Conservation (phyloP, 2,888 invertebrate species). For the Latheticus oryzae region DNA sequence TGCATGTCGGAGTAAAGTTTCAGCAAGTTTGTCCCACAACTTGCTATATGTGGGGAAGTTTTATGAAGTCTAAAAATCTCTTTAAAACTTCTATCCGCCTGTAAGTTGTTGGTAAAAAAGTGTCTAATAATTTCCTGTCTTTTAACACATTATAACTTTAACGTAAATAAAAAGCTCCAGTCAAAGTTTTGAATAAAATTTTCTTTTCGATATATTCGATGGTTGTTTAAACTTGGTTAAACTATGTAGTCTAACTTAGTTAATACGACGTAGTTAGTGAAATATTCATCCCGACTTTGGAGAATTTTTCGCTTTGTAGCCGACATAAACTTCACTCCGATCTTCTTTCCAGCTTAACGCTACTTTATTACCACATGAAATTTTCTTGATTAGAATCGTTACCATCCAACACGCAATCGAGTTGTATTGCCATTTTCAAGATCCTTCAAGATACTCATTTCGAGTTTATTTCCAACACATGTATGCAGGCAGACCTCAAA, state of each 20-base stretch:
- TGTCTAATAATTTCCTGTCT: conserved; percentile 49
- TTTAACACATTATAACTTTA: conserved; percentile 48
- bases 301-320: conserved; percentile 2
- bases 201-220: too few species aligned
- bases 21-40: conserved; percentile 45
- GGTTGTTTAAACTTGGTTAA: conserved; percentile 18
- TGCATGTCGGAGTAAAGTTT: conserved; percentile 46
- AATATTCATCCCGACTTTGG: conserved; percentile 19
- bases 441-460: conserved; percentile 23
- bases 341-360: too few species aligned
- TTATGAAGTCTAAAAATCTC: conserved; percentile 51
- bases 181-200: too few species aligned
- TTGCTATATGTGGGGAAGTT: conserved; percentile 47
- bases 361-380: conserved; percentile 5
- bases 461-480: conserved; percentile 22
- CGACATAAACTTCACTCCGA: too few species aligned
- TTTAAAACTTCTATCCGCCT: conserved; percentile 43
- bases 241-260: conserved; percentile 16
- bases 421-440: conserved; percentile 6
- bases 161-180: conserved; percentile 41
- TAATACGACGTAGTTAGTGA: conserved; percentile 21
- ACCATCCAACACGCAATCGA: conserved; percentile 5
- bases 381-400: conserved; percentile 4
- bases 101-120: conserved; percentile 43
- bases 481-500: conserved; percentile 32